Evolutionary conservation across 2,797 vertebrate genomes (phyloP).

Genomic region (Onychomys torridus): DNA sequence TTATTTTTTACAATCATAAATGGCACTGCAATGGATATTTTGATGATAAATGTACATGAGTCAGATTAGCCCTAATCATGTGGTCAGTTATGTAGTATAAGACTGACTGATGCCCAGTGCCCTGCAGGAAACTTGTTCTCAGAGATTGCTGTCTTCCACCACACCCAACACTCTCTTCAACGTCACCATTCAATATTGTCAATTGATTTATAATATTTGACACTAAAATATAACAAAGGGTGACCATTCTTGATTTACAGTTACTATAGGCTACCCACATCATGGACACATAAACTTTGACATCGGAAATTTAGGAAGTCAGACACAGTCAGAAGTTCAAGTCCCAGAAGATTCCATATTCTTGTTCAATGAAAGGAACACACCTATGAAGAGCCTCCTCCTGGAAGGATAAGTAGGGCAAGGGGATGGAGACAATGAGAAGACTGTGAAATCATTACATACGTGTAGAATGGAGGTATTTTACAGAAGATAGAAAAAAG

Average conservation of each 20-base stretch:
- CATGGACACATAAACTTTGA: neutral
- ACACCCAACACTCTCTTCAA: fast-evolving
- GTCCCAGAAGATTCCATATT: neutral
- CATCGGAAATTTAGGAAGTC: neutral
- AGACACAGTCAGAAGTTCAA: neutral
- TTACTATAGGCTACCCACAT: neutral
- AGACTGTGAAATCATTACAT: neutral
- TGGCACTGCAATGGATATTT: neutral
- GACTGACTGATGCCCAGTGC: neutral
- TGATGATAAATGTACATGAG: neutral
- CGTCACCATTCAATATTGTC: neutral
- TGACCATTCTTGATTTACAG: neutral
- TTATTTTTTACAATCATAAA: neutral
- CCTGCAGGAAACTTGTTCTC: neutral
- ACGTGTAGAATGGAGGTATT: neutral
- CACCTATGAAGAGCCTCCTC: neutral
- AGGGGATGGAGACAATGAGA: neutral
- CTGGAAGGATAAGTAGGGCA: neutral
- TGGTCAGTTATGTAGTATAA: neutral
- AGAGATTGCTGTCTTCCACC: neutral
- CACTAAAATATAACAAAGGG: neutral
- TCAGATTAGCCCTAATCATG: neutral
- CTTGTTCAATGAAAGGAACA: neutral
- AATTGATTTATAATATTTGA: neutral
- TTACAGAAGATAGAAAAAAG: neutral